phyloP scores from a whole-genome alignment of 2,797 vertebrate genomes.

The Micrastur ruficollis region DNA sequence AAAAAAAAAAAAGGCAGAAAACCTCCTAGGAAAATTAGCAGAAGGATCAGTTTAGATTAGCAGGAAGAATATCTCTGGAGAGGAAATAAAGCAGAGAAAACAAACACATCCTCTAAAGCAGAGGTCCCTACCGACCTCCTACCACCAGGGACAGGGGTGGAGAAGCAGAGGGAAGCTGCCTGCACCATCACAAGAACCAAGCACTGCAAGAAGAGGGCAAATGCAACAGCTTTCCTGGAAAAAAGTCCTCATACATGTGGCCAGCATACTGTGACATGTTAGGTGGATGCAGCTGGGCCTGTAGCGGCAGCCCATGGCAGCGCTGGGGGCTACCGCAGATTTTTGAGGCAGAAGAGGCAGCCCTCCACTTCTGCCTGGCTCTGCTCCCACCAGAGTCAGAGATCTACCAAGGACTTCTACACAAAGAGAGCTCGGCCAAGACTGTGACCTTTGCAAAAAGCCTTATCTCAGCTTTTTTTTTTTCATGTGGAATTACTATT shows the following conservation, averaged over 20 bases:
- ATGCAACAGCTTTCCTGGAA: not conserved
- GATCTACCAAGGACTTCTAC: not conserved
- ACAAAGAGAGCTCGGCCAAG: fast-evolving
- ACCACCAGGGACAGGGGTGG: not conserved
- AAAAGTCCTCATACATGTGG: not conserved
- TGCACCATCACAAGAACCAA: not conserved
- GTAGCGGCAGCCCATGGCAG: fast-evolving
- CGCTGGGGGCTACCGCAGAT: fast-evolving
- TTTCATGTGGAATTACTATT: not conserved
- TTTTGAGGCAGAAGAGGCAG: not conserved
- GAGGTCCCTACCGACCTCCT: not conserved
- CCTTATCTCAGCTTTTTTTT: not conserved
- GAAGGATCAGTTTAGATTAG: not conserved
- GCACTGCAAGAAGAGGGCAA: not conserved
- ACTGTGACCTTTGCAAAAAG: fast-evolving
- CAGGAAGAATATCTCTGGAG: not conserved
- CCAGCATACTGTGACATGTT: fast-evolving
- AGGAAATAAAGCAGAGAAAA: not conserved
- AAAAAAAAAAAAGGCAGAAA: not conserved
- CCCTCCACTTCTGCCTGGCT: not conserved
- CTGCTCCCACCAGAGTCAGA: not conserved
- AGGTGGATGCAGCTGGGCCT: fast-evolving
- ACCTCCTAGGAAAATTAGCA: not conserved
- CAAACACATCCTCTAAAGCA: not conserved
- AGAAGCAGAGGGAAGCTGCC: not conserved